Base-by-base conservation (phyloP, 2,113 vertebrate genomes). In the Athene noctua region DNA sequence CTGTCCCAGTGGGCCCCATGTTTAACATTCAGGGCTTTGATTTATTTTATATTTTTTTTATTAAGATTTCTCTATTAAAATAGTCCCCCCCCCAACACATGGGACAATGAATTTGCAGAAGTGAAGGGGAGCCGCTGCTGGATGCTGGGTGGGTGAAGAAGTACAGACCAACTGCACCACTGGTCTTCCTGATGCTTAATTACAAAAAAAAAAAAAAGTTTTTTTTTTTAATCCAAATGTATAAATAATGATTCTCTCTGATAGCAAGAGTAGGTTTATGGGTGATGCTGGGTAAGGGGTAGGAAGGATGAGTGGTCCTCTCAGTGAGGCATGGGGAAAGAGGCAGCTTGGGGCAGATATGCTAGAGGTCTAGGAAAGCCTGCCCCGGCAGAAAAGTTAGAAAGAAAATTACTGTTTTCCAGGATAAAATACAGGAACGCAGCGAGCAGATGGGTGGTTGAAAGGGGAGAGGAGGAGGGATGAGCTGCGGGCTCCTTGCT, bases 331-430 rank as follows among this genome's bases (percentile, higher is more conserved):
- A 12, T 16, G 12, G 19, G 72, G 36, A 40, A 32, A n/a, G 27
- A 70, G 11, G 42, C 29, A 59, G 44, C 52, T 59, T 0, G 2
- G 25, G 20, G 34, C 2, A 2, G 57, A 15, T 0, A 1, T 21
- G 22, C 23, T 29, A n/a, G 26, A 70, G 62, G 13, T 63, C 57
- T 19, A 11, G 3, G 2, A 40, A 27, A 71, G 8, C 20, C 23
- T 61, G 12, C 5, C 5, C 1, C 2, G 62, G 62, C 5, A 18
- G 44, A 40, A 54, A 59, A 77, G 38, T 84, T 66, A 6, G 20
- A 6, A 26, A 57, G 29, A 59, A 62, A 74, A 80, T 9, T 1
- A 32, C 18, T 74, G 42, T 70, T 59, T 58, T 11, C 17, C 38
- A 55, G 59, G 54, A 12, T 49, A 54, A 73, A 55, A 44, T 4